Base-by-base conservation (phyloP, 2,888 invertebrate genomes). In the Epirrhoe tristata region DNA sequence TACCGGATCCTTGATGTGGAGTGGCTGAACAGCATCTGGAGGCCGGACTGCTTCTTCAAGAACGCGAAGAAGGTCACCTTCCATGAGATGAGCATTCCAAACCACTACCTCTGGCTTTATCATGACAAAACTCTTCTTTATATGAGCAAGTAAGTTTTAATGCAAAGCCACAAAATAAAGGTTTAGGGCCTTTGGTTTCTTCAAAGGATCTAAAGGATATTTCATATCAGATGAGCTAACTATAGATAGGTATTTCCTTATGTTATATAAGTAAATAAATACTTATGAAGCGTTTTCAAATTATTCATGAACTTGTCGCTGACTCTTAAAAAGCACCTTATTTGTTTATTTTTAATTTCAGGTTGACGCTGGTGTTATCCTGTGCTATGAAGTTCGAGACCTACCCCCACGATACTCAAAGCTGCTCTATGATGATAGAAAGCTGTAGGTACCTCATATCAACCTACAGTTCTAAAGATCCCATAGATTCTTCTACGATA, bases 351-450 rank as follows among this genome's bases (percentile, higher is more conserved):
- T 69, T 55, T 6, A 6, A 6, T 93, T 94, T 63, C 90, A 98
- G 98, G 85, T 91, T 98, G 75, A 98, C 98, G 0, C 85, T 98
- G 75, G 98, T 98, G 0, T 89, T 98, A 36, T 98, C 98, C 0
- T 98, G 98, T 87, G 98, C 98, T 1, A 98, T 98, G 98, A 97
- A 98, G 89, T 98, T 98, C 77, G 97, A 98, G 82, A 96, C 97
- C 0, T 98, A 98, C 86, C 98, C 98, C 0, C 98, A 98, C 81
- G 98, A 98, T 81, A 98, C 98, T 1, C 98, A 98, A 92, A 96
- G 97, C 77, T 98, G 98, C 86, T 96, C 97, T 60, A 97, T 98
- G 96, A 97, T 97, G 96, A 98, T 98, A 67, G 98, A 98, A 93
- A 98, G 98, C 82, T 94, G 98, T 98, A 94, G 96, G 98, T 96